Conservation (phyloP, 2,797 vertebrate genomes). For the Picus viridis region DNA sequence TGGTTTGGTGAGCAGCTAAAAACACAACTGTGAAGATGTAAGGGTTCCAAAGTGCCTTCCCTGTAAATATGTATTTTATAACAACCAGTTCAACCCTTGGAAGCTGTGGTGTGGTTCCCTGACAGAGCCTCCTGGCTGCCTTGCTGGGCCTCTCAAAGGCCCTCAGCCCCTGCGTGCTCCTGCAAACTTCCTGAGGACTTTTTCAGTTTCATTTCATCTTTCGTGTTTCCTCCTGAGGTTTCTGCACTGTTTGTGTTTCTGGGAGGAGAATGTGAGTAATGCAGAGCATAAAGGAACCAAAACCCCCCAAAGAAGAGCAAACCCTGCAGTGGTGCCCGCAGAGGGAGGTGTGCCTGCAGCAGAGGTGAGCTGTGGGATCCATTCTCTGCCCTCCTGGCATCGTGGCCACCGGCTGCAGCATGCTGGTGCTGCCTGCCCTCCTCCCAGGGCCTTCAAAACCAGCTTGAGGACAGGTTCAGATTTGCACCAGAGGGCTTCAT, state of each 20-base stretch:
- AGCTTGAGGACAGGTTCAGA: too few species aligned
- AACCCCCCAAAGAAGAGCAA: not conserved
- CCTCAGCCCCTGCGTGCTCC: not conserved
- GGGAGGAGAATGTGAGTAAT: not conserved
- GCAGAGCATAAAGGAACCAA: accelerated
- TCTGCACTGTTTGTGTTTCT: not conserved
- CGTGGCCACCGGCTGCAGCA: not conserved
- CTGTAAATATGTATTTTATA: slow-evolving; percentile 45
- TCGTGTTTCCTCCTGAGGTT: not conserved
- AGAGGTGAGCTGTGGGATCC: not conserved
- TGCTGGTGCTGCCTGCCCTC: not conserved
- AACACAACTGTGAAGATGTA: not conserved
- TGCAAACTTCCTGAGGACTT: not conserved
- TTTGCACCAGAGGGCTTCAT: not conserved
- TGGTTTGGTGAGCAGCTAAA: not conserved
- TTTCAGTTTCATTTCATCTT: not conserved
- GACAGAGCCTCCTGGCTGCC: not conserved
- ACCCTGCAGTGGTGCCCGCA: not conserved
- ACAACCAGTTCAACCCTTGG: slow-evolving; percentile 42
- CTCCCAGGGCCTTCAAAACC: too few species aligned
- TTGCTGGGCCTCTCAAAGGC: not conserved
- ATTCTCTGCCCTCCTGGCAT: not conserved
- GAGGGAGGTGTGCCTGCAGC: not conserved
- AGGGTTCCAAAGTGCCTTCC: slow-evolving; percentile 51
- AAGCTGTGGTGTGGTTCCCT: not conserved